Percentiles rank a stretch among this genome's conserved stretches.
Evolutionary conservation across 2,113 vertebrate genomes (phyloP).

Genomic region (Anolis carolinensis): DNA sequence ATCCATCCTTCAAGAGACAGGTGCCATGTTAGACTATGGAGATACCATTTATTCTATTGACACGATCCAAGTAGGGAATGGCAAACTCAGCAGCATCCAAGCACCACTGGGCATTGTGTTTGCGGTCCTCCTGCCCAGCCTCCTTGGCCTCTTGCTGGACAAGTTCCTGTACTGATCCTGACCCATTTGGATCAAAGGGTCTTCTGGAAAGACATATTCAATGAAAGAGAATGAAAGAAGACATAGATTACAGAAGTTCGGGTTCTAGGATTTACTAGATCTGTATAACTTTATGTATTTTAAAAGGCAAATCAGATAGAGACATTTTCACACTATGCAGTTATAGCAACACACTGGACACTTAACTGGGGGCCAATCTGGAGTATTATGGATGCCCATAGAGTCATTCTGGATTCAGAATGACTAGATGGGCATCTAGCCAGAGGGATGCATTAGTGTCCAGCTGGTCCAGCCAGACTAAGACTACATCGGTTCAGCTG

Average conservation of each 20-base stretch:
- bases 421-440: too few species aligned
- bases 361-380: too few species aligned
- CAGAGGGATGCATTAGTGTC: too few species aligned
- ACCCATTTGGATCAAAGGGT: neutral
- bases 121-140: neutral
- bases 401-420: too few species aligned
- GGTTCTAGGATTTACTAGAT: neutral
- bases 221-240: neutral
- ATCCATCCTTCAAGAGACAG: neutral
- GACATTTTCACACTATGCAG: too few species aligned
- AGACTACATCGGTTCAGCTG: too few species aligned
- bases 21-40: neutral
- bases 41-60: accelerated
- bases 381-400: too few species aligned
- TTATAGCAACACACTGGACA: too few species aligned
- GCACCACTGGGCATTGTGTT: neutral
- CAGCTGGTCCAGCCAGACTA: too few species aligned
- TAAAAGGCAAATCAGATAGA: neutral
- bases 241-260: neutral
- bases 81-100: neutral
- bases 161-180: neutral
- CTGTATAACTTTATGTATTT: neutral
- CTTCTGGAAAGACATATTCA: neutral
- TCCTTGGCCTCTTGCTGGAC: neutral
- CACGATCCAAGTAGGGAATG: accelerated